phyloP scores from a whole-genome alignment of 2,888 invertebrate genomes.

The Galerucella calmariensis region DNA sequence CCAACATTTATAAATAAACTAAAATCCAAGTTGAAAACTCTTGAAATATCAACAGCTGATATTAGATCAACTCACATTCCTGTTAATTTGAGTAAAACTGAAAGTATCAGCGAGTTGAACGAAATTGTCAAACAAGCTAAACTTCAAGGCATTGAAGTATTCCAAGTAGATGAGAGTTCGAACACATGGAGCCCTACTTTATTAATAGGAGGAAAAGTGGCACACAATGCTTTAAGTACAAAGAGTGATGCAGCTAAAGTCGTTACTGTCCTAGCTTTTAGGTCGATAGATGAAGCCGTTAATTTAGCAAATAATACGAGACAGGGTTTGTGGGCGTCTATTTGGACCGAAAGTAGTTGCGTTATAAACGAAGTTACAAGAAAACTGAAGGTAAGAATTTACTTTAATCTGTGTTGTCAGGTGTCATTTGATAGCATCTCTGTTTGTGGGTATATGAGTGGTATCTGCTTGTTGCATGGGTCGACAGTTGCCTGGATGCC shows the following conservation, averaged over 20 bases:
- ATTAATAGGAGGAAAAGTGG: slow-evolving; percentile 55
- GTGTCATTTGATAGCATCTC: background rate
- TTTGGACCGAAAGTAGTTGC: slow-evolving; percentile 70
- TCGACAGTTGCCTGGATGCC: too few relatives aligned
- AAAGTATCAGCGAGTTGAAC: slow-evolving; percentile 53
- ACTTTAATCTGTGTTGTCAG: background rate
- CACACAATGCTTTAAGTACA: slow-evolving; percentile 52
- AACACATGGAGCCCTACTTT: slow-evolving; percentile 56
- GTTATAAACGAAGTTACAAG: slow-evolving; percentile 68
- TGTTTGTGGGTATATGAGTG: too few relatives aligned
- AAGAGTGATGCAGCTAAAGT: slow-evolving; percentile 49
- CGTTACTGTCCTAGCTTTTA: slow-evolving; percentile 65
- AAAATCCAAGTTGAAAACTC: slow-evolving; percentile 55
- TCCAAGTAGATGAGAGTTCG: slow-evolving; percentile 44
- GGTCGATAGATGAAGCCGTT: slow-evolving; percentile 70
- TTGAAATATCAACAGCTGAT: slow-evolving; percentile 60
- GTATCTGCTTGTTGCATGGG: too few relatives aligned
- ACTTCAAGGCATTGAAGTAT: slow-evolving; percentile 54
- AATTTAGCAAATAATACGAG: slow-evolving; percentile 68
- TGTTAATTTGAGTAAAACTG: slow-evolving; percentile 52
- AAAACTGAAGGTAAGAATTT: slow-evolving; percentile 62
- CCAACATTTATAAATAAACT: slow-evolving; percentile 64
- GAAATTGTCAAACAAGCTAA: slow-evolving; percentile 50
- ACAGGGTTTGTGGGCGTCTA: slow-evolving; percentile 67
- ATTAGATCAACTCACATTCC: slow-evolving; percentile 66